Evolutionary conservation across 2,113 vertebrate genomes (phyloP), one percentile per base, ranked within the genome.

Genomic region (Nesoenas mayeri): DNA sequence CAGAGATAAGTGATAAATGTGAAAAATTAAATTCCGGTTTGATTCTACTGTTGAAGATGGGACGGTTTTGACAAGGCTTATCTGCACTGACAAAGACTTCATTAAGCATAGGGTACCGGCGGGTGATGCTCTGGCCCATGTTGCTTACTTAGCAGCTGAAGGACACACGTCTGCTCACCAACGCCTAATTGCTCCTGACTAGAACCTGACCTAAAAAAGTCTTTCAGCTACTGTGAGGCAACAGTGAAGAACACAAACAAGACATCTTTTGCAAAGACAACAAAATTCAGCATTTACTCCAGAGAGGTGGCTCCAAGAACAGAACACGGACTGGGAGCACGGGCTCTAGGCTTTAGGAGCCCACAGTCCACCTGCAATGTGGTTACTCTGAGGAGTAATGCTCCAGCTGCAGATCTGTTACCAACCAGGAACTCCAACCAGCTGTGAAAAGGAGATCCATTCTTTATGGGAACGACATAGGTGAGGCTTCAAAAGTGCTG

Each of bases 151-250:
- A 96, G 91, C 85, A 97, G 81, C 93, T 16, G 86, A 95, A 95
- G 96, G 95, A 94, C 86, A 97, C 89, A 87, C 94, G 66, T 94
- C 91, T 96, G 57, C 92, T 73, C 56, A 91, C 79, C 93, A 67
- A 13, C 10, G n/a, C 65, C 80, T 97, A 86, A 96, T 93, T 72
- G 91, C 79, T 95, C 83, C 91, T 62, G 70, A 96, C 92, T 73
- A 91, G 19, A 96, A 97, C 95, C 75, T 95, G 95, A 96, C 97
- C 93, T 95, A 36, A 93, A 96, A 95, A 94, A 93, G 94, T 81
- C 93, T 93, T 95, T 93, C 95, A 94, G 85, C 85, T 93, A 84
- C 88, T 67, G 61, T 50, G 67, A 83, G 95, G 72, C 91, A 94
- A 81, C 3, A 70, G 40, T 26, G 61, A 97, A 85, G 82, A 91